Percentiles rank a stretch among this genome's conserved stretches.
phyloP scores from a whole-genome alignment of 2,113 vertebrate species.

The Myotis davidii region DNA sequence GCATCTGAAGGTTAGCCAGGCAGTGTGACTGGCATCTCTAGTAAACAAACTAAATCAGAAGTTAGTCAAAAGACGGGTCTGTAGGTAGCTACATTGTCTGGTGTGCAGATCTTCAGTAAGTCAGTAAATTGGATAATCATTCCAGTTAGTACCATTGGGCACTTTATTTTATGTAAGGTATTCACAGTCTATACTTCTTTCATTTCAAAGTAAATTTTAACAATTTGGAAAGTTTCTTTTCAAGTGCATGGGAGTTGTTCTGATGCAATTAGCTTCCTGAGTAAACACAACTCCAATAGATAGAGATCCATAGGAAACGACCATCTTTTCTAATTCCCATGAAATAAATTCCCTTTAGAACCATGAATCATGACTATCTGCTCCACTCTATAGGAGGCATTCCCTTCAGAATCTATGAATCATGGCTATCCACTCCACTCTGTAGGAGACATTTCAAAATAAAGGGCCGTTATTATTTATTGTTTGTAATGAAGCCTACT shows the following conservation, averaged over 20 bases:
- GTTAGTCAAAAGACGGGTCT: not conserved
- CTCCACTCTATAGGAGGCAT: not conserved
- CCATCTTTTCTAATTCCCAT: not conserved
- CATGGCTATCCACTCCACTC: not conserved
- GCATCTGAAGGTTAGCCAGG: not conserved
- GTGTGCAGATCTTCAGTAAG: not conserved
- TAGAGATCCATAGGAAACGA: not conserved
- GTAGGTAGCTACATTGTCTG: not conserved
- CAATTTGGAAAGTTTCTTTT: slow-evolving; percentile 11
- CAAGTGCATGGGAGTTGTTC: not conserved
- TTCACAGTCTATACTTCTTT: slow-evolving; percentile 22
- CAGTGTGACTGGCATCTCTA: not conserved
- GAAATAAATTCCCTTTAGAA: slow-evolving; percentile 37
- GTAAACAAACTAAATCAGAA: not conserved
- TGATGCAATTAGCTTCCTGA: not conserved
- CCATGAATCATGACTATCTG: not conserved
- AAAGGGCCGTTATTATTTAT: slow-evolving; percentile 71
- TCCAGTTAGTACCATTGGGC: not conserved
- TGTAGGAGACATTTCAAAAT: slow-evolving; percentile 56
- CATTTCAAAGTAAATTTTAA: slow-evolving; percentile 35
- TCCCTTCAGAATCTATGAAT: slow-evolving; percentile 12
- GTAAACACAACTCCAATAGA: not conserved
- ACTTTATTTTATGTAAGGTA: not conserved
- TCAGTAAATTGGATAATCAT: not conserved
- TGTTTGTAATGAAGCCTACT: slow-evolving; percentile 63